Base-by-base conservation (phyloP, 2,113 vertebrate genomes). In the Phrynosoma platyrhinos region DNA sequence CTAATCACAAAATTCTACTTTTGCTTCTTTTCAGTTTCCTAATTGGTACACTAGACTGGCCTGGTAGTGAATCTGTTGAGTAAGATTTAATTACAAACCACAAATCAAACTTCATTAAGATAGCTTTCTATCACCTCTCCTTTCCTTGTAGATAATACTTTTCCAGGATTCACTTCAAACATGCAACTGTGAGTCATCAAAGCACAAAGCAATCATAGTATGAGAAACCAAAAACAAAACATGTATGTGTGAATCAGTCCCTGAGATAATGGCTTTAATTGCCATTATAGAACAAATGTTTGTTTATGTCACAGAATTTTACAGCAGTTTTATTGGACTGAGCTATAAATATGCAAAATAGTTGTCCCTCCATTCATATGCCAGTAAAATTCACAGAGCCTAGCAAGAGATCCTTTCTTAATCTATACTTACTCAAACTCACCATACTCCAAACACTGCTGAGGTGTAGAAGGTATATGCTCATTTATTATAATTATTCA, bases 401-500 rank as follows among this genome's bases (percentile, higher is more conserved):
- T 27, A 21, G 27, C 23, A 23, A 75, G 47, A 58, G 40, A 9
- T 25, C 25, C 25, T 42, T 20, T 85, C 36, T 8, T 42, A 1
- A 47, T 27, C 68, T 74, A 14, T 30, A 16, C 9, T 27, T 36
- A 58, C 30, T 81, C 25, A 80, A 5, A 72, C 20, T 64, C n/a
- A 66, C n/a, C 58, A 32, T 68, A 52, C 84, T 85, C 64, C 68
- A 5, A 2, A 89, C 42, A 55, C 53, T 1, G 0, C 53, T 36
- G 53, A 42, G 36, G 52, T 72, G 14, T 27, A 27, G 58, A 83
- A 62, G 62, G 32, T 1, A 47, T 84, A 71, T 69, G 64, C 47
- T 4, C 0, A 82, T 86, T 86, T 62, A 68, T 58, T 93, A 90
- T 81, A 6, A 78, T 53, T 47, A 1, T 89, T 53, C 47, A 86